Conservation (phyloP, 2,797 vertebrate species). For the Melanotaenia trifasciata region DNA sequence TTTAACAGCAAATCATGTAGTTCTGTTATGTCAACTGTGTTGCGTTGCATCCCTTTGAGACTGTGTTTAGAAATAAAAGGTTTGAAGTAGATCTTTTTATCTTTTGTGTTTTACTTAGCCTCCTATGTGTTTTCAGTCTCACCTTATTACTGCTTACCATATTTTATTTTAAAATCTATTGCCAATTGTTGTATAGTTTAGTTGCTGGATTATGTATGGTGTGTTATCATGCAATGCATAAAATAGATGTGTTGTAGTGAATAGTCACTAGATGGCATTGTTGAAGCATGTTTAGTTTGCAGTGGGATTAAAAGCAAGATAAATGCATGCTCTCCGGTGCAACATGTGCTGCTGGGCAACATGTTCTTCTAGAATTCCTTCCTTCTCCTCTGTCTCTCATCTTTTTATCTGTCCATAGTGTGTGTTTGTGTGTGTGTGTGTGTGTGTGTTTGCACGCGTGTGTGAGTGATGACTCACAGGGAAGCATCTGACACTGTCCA, state of each 20-base stretch:
- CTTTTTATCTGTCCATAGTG: conserved; percentile 23
- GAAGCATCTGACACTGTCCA: conserved; percentile 59
- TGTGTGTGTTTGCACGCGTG: background rate
- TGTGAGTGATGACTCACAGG: conserved; percentile 49
- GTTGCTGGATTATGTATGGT: background rate
- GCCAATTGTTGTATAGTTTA: background rate
- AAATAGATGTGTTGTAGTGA: background rate
- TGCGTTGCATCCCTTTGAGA: background rate
- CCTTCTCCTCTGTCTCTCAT: conserved; percentile 34
- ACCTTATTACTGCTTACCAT: background rate
- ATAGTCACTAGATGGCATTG: conserved; percentile 71
- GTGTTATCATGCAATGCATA: background rate
- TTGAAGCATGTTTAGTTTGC: conserved; percentile 44
- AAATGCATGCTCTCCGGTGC: conserved; percentile 46
- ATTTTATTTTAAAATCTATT: background rate
- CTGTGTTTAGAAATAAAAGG: background rate
- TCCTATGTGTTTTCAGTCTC: background rate
- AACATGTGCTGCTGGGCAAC: conserved; percentile 64
- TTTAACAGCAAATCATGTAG: conserved; percentile 12
- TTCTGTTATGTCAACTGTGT: background rate
- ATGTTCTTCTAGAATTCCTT: conserved; percentile 52
- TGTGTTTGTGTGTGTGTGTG: background rate
- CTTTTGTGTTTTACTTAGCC: background rate
- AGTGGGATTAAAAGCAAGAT: conserved; percentile 13
- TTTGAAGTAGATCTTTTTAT: background rate